Evolutionary conservation across 2,113 vertebrate genomes (phyloP), one percentile per base, ranked within the genome.

Genomic region (Lepus europaeus): DNA sequence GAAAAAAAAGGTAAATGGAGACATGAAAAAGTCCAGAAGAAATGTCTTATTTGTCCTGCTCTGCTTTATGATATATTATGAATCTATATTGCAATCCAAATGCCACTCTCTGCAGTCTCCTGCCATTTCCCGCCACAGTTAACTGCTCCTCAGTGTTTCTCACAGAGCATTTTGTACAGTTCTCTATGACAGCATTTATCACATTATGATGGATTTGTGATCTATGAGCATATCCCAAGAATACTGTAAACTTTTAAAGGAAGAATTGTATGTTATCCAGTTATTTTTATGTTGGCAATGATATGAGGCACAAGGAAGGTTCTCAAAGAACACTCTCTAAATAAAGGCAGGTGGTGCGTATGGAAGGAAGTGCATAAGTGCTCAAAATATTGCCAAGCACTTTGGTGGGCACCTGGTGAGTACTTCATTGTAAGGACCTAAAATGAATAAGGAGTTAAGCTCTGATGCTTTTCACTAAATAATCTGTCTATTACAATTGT

Each of bases 381-480:
- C 72, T 36, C 17, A 84, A 27, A 88, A 36, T 19, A 66, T 53
- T 69, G n/a, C 69, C 63, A 68, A 20, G 9, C 25, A 73, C 45
- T 45, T 20, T 53, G 49, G 39, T 29, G 10, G 19, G 2, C 20
- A 59, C 29, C n/a, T 79, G 51, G 53, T 27, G 12, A 88, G 69
- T 29, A 86, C 59, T 33, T 63, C 5, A 78, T 49, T 77, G 19
- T 74, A 73, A 92, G 64, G 51, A 93, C 16, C 22, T 45, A 3
- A 33, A 81, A 73, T 84, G 39, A 95, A 45, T 73, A 92, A n/a
- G 22, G 82, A 90, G 19, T 84, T 81, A 77, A 86, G 2, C 59
- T 82, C 45, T 79, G 19, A 11, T 92, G 45, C 79, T 66, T 82
- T 93, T 87, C 53, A 70, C 33, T 90, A 63, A 95, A n/a, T 45